phyloP scores from a whole-genome alignment of 2,797 vertebrate species.

The Selene dorsalis region DNA sequence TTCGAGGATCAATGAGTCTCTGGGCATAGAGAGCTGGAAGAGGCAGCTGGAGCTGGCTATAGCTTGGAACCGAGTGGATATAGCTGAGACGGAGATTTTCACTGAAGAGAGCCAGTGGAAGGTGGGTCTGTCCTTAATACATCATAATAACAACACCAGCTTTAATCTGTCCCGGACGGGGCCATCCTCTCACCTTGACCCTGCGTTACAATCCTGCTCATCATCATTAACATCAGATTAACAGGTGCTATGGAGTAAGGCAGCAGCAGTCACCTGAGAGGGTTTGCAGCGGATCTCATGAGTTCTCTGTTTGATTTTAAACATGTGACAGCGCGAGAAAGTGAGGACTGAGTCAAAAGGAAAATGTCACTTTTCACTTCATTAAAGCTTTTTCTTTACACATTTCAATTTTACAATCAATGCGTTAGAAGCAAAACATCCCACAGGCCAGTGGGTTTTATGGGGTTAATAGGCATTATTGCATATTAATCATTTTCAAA shows the following conservation, averaged over 20 bases:
- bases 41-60: constrained; percentile 95
- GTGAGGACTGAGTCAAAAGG: too few species aligned
- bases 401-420: neutral
- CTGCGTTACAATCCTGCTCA: neutral
- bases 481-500: too few species aligned
- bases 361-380: neutral
- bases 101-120: constrained; percentile 93
- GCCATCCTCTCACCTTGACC: neutral
- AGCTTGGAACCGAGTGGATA: constrained; percentile 96
- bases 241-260: neutral
- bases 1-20: constrained; percentile 84
- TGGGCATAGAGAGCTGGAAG: constrained; percentile 85
- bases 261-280: neutral
- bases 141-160: neutral
- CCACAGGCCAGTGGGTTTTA: too few species aligned
- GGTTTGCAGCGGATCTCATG: neutral
- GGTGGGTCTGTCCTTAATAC: constrained; percentile 73
- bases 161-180: neutral
- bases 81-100: constrained; percentile 95
- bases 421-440: too few species aligned
- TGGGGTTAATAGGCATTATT: too few species aligned
- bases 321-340: too few species aligned
- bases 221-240: neutral
- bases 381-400: neutral
- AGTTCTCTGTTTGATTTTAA: neutral